Base-by-base conservation (phyloP, 2,888 invertebrate genomes). In the Pycnomerus fuliginosus region DNA sequence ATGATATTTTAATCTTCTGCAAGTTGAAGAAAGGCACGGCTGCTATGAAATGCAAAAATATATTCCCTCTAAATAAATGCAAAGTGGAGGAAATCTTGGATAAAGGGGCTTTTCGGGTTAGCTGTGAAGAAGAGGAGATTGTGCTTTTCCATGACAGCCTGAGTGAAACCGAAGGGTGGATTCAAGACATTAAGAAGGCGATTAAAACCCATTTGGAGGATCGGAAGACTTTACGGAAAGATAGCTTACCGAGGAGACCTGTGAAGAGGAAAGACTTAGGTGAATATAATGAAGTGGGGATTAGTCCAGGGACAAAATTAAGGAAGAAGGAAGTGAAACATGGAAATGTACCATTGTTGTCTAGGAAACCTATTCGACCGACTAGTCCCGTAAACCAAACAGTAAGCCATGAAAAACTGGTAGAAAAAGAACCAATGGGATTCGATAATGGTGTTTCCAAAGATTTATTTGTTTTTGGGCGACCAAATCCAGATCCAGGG, bases 1-100 rank as follows among this genome's bases (percentile, higher is more conserved):
- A 79, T 10, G 89, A 89, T 61, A 82, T 85, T 56, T 73, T 89
- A 28, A 74, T 89, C 66, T 86, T 85, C 61, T 86, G 85, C 60
- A 87, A 86, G 71, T 30, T 43, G 34, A 70, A 76, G 37, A 77
- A 79, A 10, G 75, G 78, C 33, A 75, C 80, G 7, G 39, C 39
- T 58, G 80, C 81, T 0, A 61, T 85, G 3, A 78, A 79, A 55
- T 83, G 85, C 53, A 79, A 80, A 46, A 81, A 82, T 61, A 79
- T 85, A 27, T 75, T 86, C 40, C 87, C 87, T 0, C 68, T 88
- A 3, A 81, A 81, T 44, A 85, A 86, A 63, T 86, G 85, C 63
- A 77, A 74, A 50, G 76, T 87, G 1, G 75, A 76, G 23, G 76
- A 82, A 44, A 75, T 84, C 50, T 52, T 72, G 5, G 77, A 77